Conservation (phyloP, 2,113 vertebrate species). For the Misgurnus anguillicaudatus region DNA sequence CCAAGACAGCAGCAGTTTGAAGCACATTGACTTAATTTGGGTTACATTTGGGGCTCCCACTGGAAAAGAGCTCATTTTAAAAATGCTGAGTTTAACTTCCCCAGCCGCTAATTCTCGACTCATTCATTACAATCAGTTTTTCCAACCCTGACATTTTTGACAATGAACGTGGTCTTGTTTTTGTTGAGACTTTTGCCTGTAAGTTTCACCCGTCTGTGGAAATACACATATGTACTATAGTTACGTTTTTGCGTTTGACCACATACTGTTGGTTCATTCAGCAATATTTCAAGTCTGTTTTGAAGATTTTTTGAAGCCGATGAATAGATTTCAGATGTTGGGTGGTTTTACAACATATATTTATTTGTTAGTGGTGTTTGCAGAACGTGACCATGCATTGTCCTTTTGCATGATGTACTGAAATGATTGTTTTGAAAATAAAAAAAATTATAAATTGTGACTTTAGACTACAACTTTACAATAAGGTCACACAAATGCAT, state of each 20-base stretch:
- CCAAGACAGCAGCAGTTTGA: not conserved
- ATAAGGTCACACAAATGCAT: too few species aligned
- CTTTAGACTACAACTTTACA: too few species aligned
- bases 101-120: constrained; percentile 21
- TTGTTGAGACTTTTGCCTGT: constrained; percentile 23
- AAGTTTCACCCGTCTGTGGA: constrained; percentile 26
- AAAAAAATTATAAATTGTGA: too few species aligned
- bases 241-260: constrained; percentile 1
- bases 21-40: constrained; percentile 28
- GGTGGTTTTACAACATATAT: not conserved
- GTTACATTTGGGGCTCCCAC: constrained; percentile 13
- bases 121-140: constrained; percentile 10
- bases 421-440: not conserved
- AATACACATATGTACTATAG: not conserved
- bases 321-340: constrained; percentile 16
- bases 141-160: constrained; percentile 37
- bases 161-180: constrained; percentile 18
- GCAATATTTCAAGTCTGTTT: constrained; percentile 30
- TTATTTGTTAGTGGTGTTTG: not conserved
- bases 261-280: constrained; percentile 3
- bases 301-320: not conserved
- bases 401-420: not conserved
- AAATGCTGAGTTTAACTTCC: constrained; percentile 25
- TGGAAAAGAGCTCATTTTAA: constrained; percentile 48
- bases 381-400: not conserved